Base-by-base conservation (phyloP, 2,888 invertebrate genomes). In the Altica lythri region DNA sequence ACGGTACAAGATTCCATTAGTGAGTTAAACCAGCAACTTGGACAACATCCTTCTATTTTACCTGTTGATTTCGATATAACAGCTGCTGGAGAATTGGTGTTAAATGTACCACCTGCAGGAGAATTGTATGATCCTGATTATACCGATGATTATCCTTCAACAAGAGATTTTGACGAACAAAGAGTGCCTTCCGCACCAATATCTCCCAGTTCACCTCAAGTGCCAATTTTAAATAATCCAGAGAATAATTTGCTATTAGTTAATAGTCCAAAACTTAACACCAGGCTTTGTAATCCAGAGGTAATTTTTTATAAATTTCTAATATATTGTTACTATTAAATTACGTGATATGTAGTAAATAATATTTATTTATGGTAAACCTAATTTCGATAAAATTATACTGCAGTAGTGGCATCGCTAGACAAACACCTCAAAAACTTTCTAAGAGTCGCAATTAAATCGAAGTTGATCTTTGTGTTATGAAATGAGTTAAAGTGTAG, bases 31-130 rank as follows among this genome's bases (percentile, higher is more conserved):
- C 86, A 86, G 18, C 94, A 94, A 77, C 83, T 94, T 50, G 86
- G 86, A 30, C 90, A 92, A 69, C 95, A 95, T 78, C 95, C 95
- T 9, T 94, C 94, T 13, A 92, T 95, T 72, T 79, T 95, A 59
- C 93, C 95, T 34, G 90, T 90, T 44, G 95, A 95, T 75, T 96
- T 96, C 77, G 94, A 95, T 72, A 92, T 97, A 50, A 90, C 88
- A 65, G 85, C 89, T 37, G 86, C 90, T 63, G 80, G 80, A 2
- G 86, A 88, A 66, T 75, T 89, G 53, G 81, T 87, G 27, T 75
- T 88, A 17, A 86, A 83, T 71, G 80, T 85, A 2, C 84, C 85
- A 44, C 80, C 83, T 16, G 78, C 79, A 29, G 80, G 81, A 42
- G 81, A 82, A 38, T 69, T 82, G 54, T 83, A 82, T 60, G 80